Percentiles rank a stretch among this genome's conserved stretches.
Conservation (phyloP, 1,140 invertebrate species). For the Bradysia coprophila region DNA sequence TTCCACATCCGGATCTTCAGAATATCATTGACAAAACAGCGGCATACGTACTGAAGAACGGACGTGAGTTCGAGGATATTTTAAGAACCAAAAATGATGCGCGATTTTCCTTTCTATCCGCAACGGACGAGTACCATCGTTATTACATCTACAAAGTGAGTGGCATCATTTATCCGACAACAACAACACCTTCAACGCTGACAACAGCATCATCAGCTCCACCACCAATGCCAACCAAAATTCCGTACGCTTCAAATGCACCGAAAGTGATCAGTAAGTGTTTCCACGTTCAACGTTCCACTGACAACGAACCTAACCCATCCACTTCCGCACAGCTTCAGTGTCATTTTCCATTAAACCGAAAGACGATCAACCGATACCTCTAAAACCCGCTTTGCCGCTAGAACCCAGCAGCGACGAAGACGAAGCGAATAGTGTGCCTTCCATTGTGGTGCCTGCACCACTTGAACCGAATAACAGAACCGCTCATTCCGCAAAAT, state of each 20-base stretch:
- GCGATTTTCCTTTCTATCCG: slow-evolving; percentile 63
- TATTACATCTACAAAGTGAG: slow-evolving; percentile 50
- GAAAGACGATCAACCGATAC: slow-evolving; percentile 43
- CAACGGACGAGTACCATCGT: slow-evolving; percentile 47
- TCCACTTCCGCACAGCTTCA: slow-evolving; percentile 28
- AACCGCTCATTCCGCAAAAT: not conserved
- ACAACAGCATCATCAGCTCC: slow-evolving; percentile 12
- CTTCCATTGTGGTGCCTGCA: slow-evolving; percentile 6
- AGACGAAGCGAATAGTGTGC: slow-evolving; percentile 26
- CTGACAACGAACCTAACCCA: not conserved
- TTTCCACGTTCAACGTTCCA: not conserved
- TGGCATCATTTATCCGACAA: slow-evolving; percentile 6
- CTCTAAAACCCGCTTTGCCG: slow-evolving; percentile 48
- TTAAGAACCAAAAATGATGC: slow-evolving; percentile 73
- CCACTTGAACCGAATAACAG: not conserved
- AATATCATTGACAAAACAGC: slow-evolving; percentile 92
- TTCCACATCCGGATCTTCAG: slow-evolving; percentile 60
- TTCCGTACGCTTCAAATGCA: too few species aligned
- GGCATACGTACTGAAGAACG: slow-evolving; percentile 86
- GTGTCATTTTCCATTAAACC: slow-evolving; percentile 70
- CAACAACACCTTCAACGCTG: slow-evolving; percentile 6
- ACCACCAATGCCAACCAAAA: slow-evolving; percentile 15
- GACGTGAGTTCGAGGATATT: slow-evolving; percentile 76
- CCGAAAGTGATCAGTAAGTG: too few species aligned
- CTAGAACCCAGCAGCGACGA: slow-evolving; percentile 57